Evolutionary conservation across 2,113 vertebrate genomes (phyloP), one percentile per base, ranked within the genome.

Genomic region (Microtus montanus): DNA sequence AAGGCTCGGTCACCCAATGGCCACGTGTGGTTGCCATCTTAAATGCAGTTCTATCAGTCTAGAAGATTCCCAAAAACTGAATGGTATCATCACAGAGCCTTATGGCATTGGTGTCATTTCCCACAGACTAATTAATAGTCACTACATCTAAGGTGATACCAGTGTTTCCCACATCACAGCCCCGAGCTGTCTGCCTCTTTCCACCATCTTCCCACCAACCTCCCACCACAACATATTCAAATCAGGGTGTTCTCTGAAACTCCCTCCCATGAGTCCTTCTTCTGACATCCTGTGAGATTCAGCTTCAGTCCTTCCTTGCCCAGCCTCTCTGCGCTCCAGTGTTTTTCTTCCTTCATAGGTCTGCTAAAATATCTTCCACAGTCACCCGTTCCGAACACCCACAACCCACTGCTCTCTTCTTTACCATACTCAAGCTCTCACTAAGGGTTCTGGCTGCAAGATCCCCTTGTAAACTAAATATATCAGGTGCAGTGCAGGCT

Each of bases 11-110:
- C 52, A n/a, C 9, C 33, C 15, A 20, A 4, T 15, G 10, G 11
- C 19, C 28, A 54, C 3, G 0, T 7, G 5, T 9, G 8, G 35
- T 54, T 54, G 10, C 20, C 35, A 26, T 28, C 30, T 87, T 20
- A 28, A 20, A 10, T 19, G 2, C 17, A 44, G 24, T 38, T 61
- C 20, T 47, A 24, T 22, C 22, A 35, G 52, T 4, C 0, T 30
- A 26, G 75, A 38, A 49, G 22, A 2, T 44, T 63, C 47, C 19
- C 38, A 3, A 44, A 24, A 26, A 14, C 5, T 2, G 1, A 33
- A 12, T 2, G 1, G 2, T 3, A 9, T 3, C 1, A 0, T 3
- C 52, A 19, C 30, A 61, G 41, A 83, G n/a, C 28, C n/a, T 52
- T 41, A 0, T 0, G 5, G 11, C 4, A 24, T 28, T 58, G 44